Evolutionary conservation across 2,797 vertebrate genomes (phyloP), one percentile per base, ranked within the genome.

Genomic region (Melanogrammus aeglefinus): DNA sequence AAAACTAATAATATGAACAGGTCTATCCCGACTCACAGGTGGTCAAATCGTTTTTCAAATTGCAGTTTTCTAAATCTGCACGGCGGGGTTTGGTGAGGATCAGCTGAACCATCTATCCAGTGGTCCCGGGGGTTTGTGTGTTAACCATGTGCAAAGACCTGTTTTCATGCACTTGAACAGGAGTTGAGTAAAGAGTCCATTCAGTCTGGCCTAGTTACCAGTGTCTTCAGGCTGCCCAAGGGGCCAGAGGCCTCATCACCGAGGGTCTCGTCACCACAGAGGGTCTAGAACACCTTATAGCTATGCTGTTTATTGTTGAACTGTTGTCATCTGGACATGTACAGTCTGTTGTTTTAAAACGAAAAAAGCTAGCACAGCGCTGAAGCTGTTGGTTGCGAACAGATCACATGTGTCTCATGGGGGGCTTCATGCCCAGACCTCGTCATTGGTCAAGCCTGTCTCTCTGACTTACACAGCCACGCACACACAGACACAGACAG

Each of bases 361-460:
- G n/a, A n/a, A 77, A 77, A 77, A 44, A 44, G 73, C 82, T 77
- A 33, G 41, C 79, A 75, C 79, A 76, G 31, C 27, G 69, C 39
- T 21, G 33, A 63, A 51, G 72, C 35, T 78, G 7, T 66, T 85
- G 81, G 77, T 80, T 78, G 77, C 76, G 70, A 81, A 79, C 39
- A 79, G 69, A 72, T 83, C 79, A 75, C 81, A 76, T 76, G 76
- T 77, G 70, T 41, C 14, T 76, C 76, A 31, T 27, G 14, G 73
- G 73, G 41, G 74, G 78, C 75, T 85, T 79, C 70, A 76, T 27
- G 72, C 57, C 10, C 77, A 83, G 78, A 85, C 83, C 88, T 84
- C 80, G 78, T 79, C 76, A 44, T 71, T 76, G 78, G 88, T 91
- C 88, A 88, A 74, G 86, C 87, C 86, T 92, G 89, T 90, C 90